These are phyloP conservation scores for Gnathonemus echidnorhynchus DNA, from an alignment of 2,113 vertebrate species.

Conservation along the genomic window DNA sequence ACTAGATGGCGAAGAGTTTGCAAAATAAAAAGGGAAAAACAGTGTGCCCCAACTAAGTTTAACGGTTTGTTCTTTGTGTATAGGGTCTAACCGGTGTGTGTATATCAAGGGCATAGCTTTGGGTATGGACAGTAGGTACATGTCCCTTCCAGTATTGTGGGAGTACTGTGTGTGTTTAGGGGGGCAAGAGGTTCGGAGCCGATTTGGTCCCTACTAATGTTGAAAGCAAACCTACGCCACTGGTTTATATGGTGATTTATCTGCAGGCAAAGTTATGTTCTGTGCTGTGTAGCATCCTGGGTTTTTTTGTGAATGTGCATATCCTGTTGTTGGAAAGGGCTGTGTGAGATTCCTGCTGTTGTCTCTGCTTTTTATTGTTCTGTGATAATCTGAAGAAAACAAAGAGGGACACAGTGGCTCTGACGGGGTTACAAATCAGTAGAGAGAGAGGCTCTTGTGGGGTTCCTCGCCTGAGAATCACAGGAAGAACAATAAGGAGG, in stretches of 20 bases:
- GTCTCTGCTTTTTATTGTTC: constrained; percentile 59
- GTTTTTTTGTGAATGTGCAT: constrained; percentile 55
- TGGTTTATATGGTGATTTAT: not conserved
- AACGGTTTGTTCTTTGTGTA: not conserved
- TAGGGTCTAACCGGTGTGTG: not conserved
- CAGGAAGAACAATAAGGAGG: constrained; percentile 54
- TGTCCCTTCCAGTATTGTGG: not conserved
- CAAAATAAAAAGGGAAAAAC: not conserved
- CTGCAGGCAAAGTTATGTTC: not conserved
- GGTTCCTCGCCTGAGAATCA: constrained; percentile 42
- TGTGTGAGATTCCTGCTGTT: constrained; percentile 49
- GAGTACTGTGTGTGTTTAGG: not conserved
- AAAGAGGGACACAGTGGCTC: constrained; percentile 12
- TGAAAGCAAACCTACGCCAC: not conserved
- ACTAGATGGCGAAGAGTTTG: not conserved
- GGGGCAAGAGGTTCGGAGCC: not conserved
- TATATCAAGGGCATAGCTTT: not conserved
- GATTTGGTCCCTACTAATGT: not conserved
- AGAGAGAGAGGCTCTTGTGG: not conserved
- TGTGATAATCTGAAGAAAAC: constrained; percentile 51
- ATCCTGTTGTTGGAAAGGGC: constrained; percentile 62
- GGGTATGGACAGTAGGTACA: not conserved
- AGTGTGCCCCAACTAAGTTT: not conserved
- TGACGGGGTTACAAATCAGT: not conserved
- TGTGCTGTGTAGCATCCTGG: not conserved